Evolutionary conservation across 2,888 invertebrate species (phyloP).

Genomic region (Cheilosia soror): DNA sequence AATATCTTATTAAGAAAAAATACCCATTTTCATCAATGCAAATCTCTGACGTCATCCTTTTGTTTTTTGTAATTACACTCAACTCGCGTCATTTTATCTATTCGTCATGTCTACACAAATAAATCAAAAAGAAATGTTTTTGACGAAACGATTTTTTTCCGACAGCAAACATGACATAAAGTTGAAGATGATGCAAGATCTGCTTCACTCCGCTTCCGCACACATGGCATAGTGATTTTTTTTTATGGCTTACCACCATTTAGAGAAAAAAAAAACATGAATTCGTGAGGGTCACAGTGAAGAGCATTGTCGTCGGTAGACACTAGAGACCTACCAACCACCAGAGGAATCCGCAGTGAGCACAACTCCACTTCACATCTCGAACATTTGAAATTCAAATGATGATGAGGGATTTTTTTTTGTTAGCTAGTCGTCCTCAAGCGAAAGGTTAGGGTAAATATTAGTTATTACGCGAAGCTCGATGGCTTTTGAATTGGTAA

Average conservation of each 20-base stretch:
- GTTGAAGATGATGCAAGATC: slow-evolving; percentile 47
- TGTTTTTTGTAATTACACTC: not conserved
- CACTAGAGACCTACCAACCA: not conserved
- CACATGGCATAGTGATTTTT: slow-evolving; percentile 23
- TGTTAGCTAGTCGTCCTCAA: slow-evolving; percentile 18
- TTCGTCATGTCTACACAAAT: slow-evolving; percentile 24
- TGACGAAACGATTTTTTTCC: slow-evolving; percentile 38
- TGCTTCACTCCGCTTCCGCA: slow-evolving; percentile 9
- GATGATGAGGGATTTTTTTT: slow-evolving; percentile 33
- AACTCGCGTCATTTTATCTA: not conserved
- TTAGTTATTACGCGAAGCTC: slow-evolving; percentile 60
- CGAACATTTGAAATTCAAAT: slow-evolving; percentile 69
- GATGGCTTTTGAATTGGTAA: slow-evolving; percentile 66
- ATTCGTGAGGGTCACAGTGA: slow-evolving; percentile 54
- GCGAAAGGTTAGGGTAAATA: slow-evolving; percentile 60
- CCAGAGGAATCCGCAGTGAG: slow-evolving; percentile 20
- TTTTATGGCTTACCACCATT: not conserved
- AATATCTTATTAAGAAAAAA: not conserved
- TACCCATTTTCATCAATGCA: slow-evolving; percentile 8
- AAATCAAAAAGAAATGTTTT: slow-evolving; percentile 47
- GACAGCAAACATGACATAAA: slow-evolving; percentile 49
- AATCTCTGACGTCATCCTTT: slow-evolving; percentile 6
- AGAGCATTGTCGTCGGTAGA: slow-evolving; percentile 25
- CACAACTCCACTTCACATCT: slow-evolving; percentile 54
- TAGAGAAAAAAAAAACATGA: slow-evolving; percentile 18